Base-by-base conservation (phyloP, 1,140 invertebrate genomes). In the Eubasilissa regina region DNA sequence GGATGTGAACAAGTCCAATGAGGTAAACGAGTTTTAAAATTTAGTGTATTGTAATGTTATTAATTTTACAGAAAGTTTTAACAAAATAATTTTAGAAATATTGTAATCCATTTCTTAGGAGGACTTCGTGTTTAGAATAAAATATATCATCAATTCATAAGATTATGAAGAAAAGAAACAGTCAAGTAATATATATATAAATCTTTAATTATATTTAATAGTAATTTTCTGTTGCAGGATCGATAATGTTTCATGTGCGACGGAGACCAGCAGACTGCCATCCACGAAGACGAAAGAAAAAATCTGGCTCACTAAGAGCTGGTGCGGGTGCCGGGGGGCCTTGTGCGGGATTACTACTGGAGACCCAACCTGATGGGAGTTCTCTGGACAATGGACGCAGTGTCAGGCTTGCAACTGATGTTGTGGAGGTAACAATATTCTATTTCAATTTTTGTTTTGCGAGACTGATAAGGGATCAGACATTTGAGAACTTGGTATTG, bases 161-260 rank as follows among this genome's bases (percentile, higher is more conserved):
- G n/a, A n/a, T n/a, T n/a, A n/a, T n/a, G n/a, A n/a, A n/a, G n/a
- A n/a, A n/a, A n/a, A 35, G 6, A 35, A 35, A 35, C 25, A 35
- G 1, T 35, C 25, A 35, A 35, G 25, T 35, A 6, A 3, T 3
- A 35, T 35, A 35, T 35, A 35, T 35, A 35, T 35, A 35, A 35
- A 35, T 3, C 25, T 35, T 35, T 3, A 35, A 3, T 35, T 35
- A 6, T 35, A 6, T 35, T 35, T 51, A 48, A 44, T 25, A 75
- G 13, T 58, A 62, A 81, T 72, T 76, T 85, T 77, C 84, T 83
- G 19, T 70, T 88, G 11, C 87, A 97, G 96, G 96, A 85, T 96
- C 95, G 70, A 96, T 98, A 84, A 97, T 97, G 95, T 98, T 98
- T 85, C 97, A 98, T 87, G 96, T 98, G 85, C 91, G 96, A 80